Base-by-base conservation (phyloP, 2,113 vertebrate genomes). In the Siniperca chuatsi region DNA sequence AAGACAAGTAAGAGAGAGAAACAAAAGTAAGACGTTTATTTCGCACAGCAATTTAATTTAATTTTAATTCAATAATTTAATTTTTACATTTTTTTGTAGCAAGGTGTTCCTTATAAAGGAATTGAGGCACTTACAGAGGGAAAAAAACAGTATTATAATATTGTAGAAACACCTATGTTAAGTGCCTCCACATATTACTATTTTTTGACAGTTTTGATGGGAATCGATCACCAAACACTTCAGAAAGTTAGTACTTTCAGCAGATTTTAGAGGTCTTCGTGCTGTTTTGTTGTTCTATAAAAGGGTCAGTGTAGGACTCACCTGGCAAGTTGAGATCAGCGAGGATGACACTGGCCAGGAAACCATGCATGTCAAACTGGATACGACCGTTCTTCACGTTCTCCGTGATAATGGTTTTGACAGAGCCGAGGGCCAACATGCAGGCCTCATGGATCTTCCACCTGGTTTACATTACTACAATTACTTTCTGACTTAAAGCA, bases 371-470 rank as follows among this genome's bases (percentile, higher is more conserved):
- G 90, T 99, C 97, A 40, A 99, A 99, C 83, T 98, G 98, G 69
- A 99, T 94, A 2, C 97, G 96, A 29, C 98, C 98, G 3, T 95
- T 98, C 91, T 99, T 98, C 90, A 99, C 97, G 2, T 97, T 98
- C 91, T 99, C 98, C 6, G 97, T 97, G 89, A 99, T 96, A 79
- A 98, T 96, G 64, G 97, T 97, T 94, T 99, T 99, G 79, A 99
- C 98, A 0, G 98, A 99, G 68, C 98, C 98, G 11, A 99, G 92
- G 12, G 98, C 97, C 93, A 99, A 92, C 98, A 99, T 98, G 42
- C 98, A 99, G 15, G 98, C 98, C 91, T 99, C 98, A 0, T 99
- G 98, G 71, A 99, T 95, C 93, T 99, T 99, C 98, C 98, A 99
- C 98, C 98, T 99, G 62, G 42, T 52, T 25, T 6, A 48, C 69